Evolutionary conservation across 2,888 invertebrate genomes (phyloP), one percentile per base, ranked within the genome.

Genomic region (Tinea semifulvella): DNA sequence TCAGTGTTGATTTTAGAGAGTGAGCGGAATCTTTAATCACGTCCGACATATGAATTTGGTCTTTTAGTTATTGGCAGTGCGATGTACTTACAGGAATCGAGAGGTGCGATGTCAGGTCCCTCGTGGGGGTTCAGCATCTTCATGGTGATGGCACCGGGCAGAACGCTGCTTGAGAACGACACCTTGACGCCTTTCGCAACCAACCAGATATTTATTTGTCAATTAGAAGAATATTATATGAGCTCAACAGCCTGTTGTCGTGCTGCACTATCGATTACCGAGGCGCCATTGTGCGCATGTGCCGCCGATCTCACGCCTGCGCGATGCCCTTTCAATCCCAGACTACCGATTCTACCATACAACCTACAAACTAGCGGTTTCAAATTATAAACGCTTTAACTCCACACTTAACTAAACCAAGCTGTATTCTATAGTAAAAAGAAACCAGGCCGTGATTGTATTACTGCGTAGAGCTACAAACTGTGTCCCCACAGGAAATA

Each of bases 51-150:
- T n/a, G n/a, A n/a, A n/a, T n/a, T n/a, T n/a, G n/a, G n/a, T n/a
- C n/a, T n/a, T n/a, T n/a, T n/a, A n/a, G n/a, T n/a, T n/a, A n/a
- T n/a, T n/a, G n/a, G n/a, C n/a, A n/a, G n/a, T n/a, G n/a, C n/a
- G 7, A 31, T 31, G 18, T 20, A 40, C 40, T 40, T 20, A 40
- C 40, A 22, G 5, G 40, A 20, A 22, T 22, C 40, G 22, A 87
- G 73, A 28, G 85, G 85, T 47, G 81, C 69, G 52, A 86, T 84
- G 54, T 85, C 77, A 1, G 85, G 85, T 31, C 84, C 86, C 52
- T 86, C 85, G 51, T 80, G 65, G 0, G 67, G 61, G 43, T 63
- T 82, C 53, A 81, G 65, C 73, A 85, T 84, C 71, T 75, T 80
- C 71, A 71, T 71, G 7, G 64, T 70, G 63, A 79, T 75, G 48